Evolutionary conservation across 2,888 invertebrate genomes (phyloP).

Genomic region (Chaetoderma sp.): DNA sequence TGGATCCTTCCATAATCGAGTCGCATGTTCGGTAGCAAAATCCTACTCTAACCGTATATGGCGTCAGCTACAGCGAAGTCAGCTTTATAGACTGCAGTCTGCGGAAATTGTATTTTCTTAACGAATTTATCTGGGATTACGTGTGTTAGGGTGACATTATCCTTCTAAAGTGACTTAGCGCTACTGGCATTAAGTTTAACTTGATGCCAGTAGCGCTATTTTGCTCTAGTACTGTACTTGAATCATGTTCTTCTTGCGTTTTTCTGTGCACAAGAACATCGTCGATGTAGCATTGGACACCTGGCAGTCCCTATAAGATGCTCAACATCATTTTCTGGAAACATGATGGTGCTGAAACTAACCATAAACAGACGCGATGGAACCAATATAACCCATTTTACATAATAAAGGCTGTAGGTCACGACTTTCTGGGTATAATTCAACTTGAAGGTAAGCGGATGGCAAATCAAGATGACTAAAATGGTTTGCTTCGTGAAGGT

Average conservation of each 20-base stretch:
- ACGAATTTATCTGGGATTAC: no score
- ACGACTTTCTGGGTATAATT: slow-evolving; percentile 10
- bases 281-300: slow-evolving; percentile 36
- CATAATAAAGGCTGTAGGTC: slow-evolving; percentile 32
- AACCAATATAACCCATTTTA: slow-evolving; percentile 31
- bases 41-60: no score
- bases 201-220: no score
- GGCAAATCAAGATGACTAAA: slow-evolving; percentile 38
- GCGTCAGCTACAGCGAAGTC: no score
- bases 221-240: no score
- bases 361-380: slow-evolving; percentile 23
- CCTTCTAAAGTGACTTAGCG: no score
- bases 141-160: no score
- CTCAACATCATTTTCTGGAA: slow-evolving; percentile 30
- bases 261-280: slow-evolving; percentile 32
- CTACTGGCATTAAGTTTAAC: no score
- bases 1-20: no score
- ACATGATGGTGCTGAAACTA: slow-evolving; percentile 14
- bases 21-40: no score
- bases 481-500: slow-evolving; percentile 22
- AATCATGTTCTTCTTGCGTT: slow-evolving; percentile 29
- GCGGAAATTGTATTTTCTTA: no score
- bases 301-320: slow-evolving; percentile 21
- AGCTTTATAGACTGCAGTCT: no score
- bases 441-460: slow-evolving; percentile 40